Percentiles rank a stretch among this genome's conserved stretches.
Evolutionary conservation across 2,797 vertebrate genomes (phyloP).

Genomic region (Danio albolineatus): DNA sequence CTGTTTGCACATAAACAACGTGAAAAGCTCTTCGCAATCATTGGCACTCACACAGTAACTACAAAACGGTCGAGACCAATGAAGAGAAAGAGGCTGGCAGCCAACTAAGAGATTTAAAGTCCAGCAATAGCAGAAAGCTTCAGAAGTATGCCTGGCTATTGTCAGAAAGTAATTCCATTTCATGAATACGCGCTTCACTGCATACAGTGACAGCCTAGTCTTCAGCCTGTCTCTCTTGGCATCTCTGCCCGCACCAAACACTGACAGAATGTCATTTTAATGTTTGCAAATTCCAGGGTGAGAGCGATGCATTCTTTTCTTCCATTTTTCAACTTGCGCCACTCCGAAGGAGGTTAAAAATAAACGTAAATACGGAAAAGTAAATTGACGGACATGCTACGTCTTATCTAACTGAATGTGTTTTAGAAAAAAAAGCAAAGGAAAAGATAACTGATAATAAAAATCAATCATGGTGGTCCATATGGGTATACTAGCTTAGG

Average conservation of each 20-base stretch:
- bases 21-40: conserved; percentile 66
- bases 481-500: too few relatives aligned
- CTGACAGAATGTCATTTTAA: conserved; percentile 71
- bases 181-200: conserved; percentile 79
- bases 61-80: conserved; percentile 43
- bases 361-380: conserved; percentile 58
- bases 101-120: conserved; percentile 73
- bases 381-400: conserved; percentile 34
- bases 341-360: conserved; percentile 64
- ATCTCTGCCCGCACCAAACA: conserved; percentile 64
- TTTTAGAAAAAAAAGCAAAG: conserved; percentile 38
- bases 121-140: conserved; percentile 73
- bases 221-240: conserved; percentile 70
- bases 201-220: conserved; percentile 76
- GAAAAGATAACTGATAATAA: not conserved
- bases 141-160: conserved; percentile 76
- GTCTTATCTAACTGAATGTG: conserved; percentile 39
- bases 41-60: conserved; percentile 49
- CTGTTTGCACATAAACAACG: conserved; percentile 60
- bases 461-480: too few relatives aligned
- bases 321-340: conserved; percentile 66
- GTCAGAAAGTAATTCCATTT: conserved; percentile 82
- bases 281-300: conserved; percentile 69
- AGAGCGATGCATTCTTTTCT: conserved; percentile 53
- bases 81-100: conserved; percentile 37